A percentile compares a stretch with the other conserved stretches of the same genome.
These are phyloP conservation scores for Lycophotia porphyrea DNA, from an alignment of 2,888 invertebrate genomes.

Conservation along the genomic window DNA sequence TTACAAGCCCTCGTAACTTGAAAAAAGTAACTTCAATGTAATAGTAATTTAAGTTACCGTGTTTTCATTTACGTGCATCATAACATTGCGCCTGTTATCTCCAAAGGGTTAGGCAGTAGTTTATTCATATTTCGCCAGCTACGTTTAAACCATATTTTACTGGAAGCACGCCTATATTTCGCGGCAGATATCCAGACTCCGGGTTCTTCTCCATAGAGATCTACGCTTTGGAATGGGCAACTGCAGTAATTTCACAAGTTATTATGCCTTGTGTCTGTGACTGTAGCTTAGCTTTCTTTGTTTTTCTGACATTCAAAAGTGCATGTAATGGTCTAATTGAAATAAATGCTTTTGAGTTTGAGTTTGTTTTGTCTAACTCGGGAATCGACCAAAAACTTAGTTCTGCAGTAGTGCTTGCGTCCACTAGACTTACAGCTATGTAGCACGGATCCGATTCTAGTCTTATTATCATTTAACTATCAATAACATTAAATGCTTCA, in stretches of 20 bases:
- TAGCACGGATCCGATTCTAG: background rate
- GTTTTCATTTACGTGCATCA: background rate
- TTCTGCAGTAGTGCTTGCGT: background rate
- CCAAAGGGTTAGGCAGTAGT: background rate
- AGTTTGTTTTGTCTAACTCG: no score
- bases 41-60: background rate
- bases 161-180: background rate
- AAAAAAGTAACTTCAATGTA: background rate
- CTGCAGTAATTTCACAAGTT: no score
- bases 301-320: no score
- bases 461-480: background rate
- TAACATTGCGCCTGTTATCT: background rate
- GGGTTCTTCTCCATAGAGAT: no score
- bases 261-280: no score
- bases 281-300: no score
- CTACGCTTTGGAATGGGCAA: no score
- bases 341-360: no score
- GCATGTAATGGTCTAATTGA: no score
- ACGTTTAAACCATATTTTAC: background rate
- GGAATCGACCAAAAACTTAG: background rate
- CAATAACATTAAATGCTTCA: slow-evolving; percentile 5
- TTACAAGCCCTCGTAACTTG: background rate
- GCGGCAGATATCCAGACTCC: no score
- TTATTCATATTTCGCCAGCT: background rate
- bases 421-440: background rate